Evolutionary conservation across 2,888 invertebrate genomes (phyloP), one percentile per base, ranked within the genome.

Genomic region (Nomada ferruginata): DNA sequence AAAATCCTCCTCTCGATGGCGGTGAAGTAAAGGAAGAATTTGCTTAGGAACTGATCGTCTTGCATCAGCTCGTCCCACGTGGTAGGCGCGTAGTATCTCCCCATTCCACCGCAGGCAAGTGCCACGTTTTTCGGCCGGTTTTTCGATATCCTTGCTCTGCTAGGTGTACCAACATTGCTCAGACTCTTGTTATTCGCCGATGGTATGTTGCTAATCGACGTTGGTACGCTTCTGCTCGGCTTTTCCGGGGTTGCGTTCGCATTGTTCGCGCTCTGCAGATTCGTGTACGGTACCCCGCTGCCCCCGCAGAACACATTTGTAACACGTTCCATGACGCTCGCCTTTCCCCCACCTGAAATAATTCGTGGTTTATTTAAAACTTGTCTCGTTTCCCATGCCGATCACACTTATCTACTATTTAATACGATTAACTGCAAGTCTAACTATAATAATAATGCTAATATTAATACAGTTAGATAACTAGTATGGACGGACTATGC

Each of bases 251-350:
- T 91, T 36, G 89, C 84, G 75, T 89, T 89, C 29, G 90, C 90
- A 78, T 92, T 92, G 76, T 92, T 93, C 53, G 91, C 88, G 76
- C 90, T 91, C 82, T 91, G 92, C 65, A 93, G 83, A 90, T 92
- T 93, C 82, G 92, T 91, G 65, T 92, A 92, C 70, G 87, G 97
- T 95, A 79, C 97, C 96, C 84, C 96, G 89, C 94, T 94, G 75
- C 97, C 96, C 18, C 97, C 97, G 93, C 97, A 97, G 79, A 98
- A 96, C 42, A 97, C 98, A 93, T 97, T 97, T 65, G 97, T 97
- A 78, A 98, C 97, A 88, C 97, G 96, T 94, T 98, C 98, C 95
- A 97, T 97, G 85, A 98, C 97, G 93, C 96, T 96, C 42, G 95
- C 94, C 90, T 95, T 95, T 82, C 94, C 94, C 87, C 96, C 95